Base-by-base conservation (phyloP, 1,140 invertebrate species). In the Zaprionus inermis region DNA sequence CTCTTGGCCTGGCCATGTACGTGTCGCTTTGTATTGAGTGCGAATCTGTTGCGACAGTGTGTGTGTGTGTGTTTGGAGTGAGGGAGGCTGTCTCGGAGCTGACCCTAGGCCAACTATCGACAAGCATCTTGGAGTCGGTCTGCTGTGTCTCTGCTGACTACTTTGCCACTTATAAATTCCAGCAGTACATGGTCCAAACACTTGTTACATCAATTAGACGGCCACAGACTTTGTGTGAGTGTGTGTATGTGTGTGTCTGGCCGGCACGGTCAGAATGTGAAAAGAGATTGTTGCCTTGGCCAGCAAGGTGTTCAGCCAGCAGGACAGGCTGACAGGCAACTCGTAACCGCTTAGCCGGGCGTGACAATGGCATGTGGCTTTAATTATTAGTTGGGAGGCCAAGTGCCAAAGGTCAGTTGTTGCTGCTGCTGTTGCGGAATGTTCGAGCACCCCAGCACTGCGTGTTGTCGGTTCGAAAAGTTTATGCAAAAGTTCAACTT, bases 171-270 rank as follows among this genome's bases (percentile, higher is more conserved):
- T 82, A 80, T 80, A 90, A 90, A 90, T 88, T 91, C 86, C 86
- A 79, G 77, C 79, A 78, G 80, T 80, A 89, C 88, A 91, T 91
- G 85, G 90, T 76, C 78, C 88, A 84, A 91, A 89, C 89, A 91
- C 89, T 91, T 91, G 88, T 91, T 91, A 91, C 88, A 91, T 91
- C 88, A 91, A 91, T 91, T 91, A 91, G 88, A 76, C 68, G 71
- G 83, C 80, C 81, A 91, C 88, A 91, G 63, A 74, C 76, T 89
- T 68, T 56, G 18, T 59, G 11, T 12, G 9, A 49, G 10, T 51
- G 10, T 30, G 34, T 38, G 11, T 61, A 28, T 59, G 22, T 58
- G 22, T 52, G 28, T 65, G 68, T 67, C n/a, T n/a, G n/a, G n/a
- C n/a, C n/a, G 49, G 60, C 61, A 49, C 66, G 69, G 74, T 44